Percentiles rank a stretch among this genome's conserved stretches.
Evolutionary conservation across 2,113 vertebrate species (phyloP).

Genomic region (Cyanistes caeruleus): DNA sequence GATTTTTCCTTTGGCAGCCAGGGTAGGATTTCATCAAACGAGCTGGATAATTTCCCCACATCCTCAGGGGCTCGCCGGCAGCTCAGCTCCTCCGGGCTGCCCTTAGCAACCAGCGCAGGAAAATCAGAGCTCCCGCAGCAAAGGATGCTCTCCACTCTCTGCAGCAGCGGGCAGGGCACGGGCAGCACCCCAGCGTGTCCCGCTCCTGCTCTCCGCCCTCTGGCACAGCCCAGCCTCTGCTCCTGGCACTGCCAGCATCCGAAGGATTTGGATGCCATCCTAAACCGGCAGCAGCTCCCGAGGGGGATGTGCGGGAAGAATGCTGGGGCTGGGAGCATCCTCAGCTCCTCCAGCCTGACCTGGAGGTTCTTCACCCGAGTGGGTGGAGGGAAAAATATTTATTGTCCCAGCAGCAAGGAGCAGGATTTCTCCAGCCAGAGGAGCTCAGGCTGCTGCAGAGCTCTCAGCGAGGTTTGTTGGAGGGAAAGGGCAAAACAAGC

Average conservation of each 20-base stretch:
- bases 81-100: conserved; percentile 14
- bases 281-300: background rate
- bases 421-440: background rate
- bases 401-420: background rate
- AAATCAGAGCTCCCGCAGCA: background rate
- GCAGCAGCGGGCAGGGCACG: no score
- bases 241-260: background rate
- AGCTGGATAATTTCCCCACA: background rate
- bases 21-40: conserved; percentile 21
- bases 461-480: accelerated
- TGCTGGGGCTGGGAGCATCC: background rate
- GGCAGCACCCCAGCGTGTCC: accelerated
- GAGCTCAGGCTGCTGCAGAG: background rate
- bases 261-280: background rate
- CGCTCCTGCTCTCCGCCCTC: background rate
- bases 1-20: background rate
- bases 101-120: background rate
- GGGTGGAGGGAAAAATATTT: background rate
- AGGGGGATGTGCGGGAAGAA: background rate
- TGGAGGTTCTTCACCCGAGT: background rate
- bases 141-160: accelerated
- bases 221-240: background rate
- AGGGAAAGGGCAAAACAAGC: background rate
- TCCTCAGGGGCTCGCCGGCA: conserved; percentile 14
- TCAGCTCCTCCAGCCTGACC: background rate